phyloP scores from a whole-genome alignment of 2,797 vertebrate species.

The Aphelocoma californica region DNA sequence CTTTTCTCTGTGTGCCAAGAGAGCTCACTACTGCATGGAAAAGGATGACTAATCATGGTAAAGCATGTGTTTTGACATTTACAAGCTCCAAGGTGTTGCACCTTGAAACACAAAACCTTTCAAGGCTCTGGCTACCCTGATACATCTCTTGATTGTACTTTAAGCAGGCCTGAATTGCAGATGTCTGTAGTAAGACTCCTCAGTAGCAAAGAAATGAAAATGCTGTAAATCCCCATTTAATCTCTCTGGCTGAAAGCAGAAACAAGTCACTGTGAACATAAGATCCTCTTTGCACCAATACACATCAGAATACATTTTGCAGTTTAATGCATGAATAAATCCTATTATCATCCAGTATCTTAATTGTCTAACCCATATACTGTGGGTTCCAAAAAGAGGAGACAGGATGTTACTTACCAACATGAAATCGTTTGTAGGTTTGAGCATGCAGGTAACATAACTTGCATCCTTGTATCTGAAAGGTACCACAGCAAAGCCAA shows the following conservation, averaged over 20 bases:
- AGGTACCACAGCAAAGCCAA: conserved; percentile 84
- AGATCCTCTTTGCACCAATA: not conserved
- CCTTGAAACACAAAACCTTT: not conserved
- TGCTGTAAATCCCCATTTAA: not conserved
- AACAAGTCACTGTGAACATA: not conserved
- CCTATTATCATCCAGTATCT: not conserved
- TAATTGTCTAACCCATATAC: not conserved
- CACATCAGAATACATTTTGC: not conserved
- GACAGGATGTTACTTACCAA: conserved; percentile 70
- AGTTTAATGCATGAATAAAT: not conserved
- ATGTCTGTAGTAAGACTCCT: not conserved
- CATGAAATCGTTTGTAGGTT: conserved; percentile 77
- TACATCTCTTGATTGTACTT: not conserved
- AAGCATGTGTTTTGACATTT: conserved; percentile 16
- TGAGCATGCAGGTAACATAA: conserved; percentile 86
- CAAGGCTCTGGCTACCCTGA: not conserved
- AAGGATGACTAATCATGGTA: not conserved
- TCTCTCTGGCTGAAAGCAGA: not conserved
- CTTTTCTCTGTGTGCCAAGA: not conserved
- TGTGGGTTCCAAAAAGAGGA: not conserved
- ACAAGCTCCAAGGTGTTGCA: not conserved
- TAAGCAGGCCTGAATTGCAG: not conserved
- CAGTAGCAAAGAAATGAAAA: not conserved
- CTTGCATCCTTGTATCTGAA: conserved; percentile 79
- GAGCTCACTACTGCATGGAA: not conserved